phyloP scores from a whole-genome alignment of 2,797 vertebrate genomes.

The Gallirallus australis region DNA sequence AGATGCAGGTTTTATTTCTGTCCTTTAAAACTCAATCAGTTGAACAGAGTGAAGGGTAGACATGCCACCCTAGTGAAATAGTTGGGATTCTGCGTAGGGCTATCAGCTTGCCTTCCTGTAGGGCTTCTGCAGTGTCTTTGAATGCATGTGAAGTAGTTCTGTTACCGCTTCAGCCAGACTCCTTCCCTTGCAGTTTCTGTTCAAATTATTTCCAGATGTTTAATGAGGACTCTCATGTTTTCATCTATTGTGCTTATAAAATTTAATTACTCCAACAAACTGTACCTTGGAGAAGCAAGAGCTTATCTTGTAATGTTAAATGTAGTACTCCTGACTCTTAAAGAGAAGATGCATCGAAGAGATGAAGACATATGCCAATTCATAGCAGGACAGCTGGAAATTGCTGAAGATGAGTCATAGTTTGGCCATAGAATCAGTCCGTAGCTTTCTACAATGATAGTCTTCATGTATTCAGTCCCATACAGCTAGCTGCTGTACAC shows the following conservation, averaged over 20 bases:
- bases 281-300: neutral
- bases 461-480: conserved; percentile 5
- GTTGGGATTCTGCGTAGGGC: neutral
- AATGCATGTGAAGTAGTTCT: neutral
- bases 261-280: neutral
- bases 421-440: neutral
- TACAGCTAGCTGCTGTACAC: neutral
- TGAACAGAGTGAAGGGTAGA: neutral
- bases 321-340: neutral
- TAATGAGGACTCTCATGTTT: neutral
- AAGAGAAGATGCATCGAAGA: neutral
- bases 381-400: conserved; percentile 28
- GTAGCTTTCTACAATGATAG: neutral
- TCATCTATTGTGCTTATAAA: neutral
- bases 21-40: neutral
- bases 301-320: neutral
- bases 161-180: neutral
- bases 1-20: conserved; percentile 24
- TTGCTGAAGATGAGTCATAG: conserved; percentile 6
- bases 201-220: neutral
- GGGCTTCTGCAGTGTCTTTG: neutral
- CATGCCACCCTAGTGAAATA: neutral
- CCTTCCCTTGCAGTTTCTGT: neutral
- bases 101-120: neutral
- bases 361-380: neutral